phyloP scores from a whole-genome alignment of 2,113 vertebrate species.

The Porphyrio hochstetteri region DNA sequence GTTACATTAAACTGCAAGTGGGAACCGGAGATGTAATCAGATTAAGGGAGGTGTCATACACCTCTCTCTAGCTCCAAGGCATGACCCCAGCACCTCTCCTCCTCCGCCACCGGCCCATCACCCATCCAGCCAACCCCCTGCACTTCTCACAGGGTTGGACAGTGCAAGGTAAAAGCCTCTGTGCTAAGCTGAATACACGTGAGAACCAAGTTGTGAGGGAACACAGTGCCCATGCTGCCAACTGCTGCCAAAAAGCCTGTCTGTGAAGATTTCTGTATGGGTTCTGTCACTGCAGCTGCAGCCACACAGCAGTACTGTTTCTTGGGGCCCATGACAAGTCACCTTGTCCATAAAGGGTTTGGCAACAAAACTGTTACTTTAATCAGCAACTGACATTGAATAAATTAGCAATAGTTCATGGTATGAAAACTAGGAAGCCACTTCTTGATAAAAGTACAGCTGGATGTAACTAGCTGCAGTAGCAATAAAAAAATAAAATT shows the following conservation, averaged over 20 bases:
- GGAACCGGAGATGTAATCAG: neutral
- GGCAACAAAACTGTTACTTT: neutral
- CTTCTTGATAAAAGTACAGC: neutral
- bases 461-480: neutral
- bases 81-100: neutral
- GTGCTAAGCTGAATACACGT: neutral
- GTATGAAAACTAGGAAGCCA: neutral
- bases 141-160: neutral
- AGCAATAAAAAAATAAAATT: neutral
- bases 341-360: neutral
- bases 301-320: neutral
- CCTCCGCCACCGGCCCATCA: neutral
- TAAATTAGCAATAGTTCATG: neutral
- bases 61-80: neutral
- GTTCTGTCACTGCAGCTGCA: neutral
- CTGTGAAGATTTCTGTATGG: neutral
- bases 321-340: neutral
- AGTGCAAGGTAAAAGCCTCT: neutral
- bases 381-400: neutral
- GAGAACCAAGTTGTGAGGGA: neutral
- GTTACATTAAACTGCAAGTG: neutral
- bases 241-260: neutral
- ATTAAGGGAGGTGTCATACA: neutral
- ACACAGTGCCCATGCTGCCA: fast-evolving
- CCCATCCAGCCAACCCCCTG: neutral